phyloP scores from a whole-genome alignment of 2,888 invertebrate genomes.

The Lepidonotus clava region DNA sequence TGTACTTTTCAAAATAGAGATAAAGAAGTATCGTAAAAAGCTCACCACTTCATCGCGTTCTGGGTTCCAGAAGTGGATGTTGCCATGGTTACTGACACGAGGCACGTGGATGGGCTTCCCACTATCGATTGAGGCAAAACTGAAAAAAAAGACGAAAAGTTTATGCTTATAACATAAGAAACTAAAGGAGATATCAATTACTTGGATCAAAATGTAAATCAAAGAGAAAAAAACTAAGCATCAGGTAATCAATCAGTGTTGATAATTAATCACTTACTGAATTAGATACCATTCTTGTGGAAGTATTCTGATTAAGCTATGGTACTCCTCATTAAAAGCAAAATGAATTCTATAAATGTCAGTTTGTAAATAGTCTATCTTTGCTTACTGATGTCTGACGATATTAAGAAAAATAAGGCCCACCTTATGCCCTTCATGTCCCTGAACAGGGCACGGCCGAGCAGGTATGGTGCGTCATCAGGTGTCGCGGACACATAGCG shows the following conservation, averaged over 20 bases:
- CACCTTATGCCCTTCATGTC: constrained; percentile 79
- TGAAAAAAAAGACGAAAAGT: constrained; percentile 57
- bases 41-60: constrained; percentile 73
- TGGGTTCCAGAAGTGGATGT: constrained; percentile 79
- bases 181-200: background rate
- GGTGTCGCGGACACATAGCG: constrained; percentile 78
- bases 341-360: no score
- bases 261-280: no score
- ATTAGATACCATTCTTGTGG: no score
- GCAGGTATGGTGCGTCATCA: constrained; percentile 77
- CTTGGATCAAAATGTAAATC: background rate
- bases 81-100: constrained; percentile 78
- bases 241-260: no score
- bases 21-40: background rate
- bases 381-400: no score
- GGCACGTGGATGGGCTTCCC: constrained; percentile 80
- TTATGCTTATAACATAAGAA: background rate
- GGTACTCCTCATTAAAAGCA: no score
- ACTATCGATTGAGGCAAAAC: constrained; percentile 76
- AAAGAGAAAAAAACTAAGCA: no score
- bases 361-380: no score
- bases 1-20: no score
- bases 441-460: constrained; percentile 75
- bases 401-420: background rate
- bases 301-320: no score